These are phyloP conservation scores for Mayetiola destructor DNA, from an alignment of 2,888 invertebrate genomes.

Conservation along the genomic window DNA sequence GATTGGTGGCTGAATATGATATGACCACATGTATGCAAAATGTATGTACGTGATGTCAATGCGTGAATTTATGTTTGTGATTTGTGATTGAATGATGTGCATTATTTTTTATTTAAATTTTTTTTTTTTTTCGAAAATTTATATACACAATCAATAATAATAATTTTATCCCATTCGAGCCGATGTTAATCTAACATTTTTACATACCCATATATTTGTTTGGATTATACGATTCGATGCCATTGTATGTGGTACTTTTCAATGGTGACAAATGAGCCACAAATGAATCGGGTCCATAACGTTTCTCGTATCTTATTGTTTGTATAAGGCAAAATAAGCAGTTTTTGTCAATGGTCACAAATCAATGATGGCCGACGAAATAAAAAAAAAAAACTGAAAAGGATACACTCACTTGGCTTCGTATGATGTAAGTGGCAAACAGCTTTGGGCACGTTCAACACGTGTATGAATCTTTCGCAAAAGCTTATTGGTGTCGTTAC, in stretches of 20 bases:
- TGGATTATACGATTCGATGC: constrained; percentile 4
- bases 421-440: constrained; percentile 34
- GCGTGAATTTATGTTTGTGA: background rate
- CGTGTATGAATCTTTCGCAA: constrained; percentile 60
- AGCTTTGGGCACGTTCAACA: constrained; percentile 51
- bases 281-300: constrained; percentile 14
- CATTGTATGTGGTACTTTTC: background rate
- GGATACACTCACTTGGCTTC: constrained; percentile 26
- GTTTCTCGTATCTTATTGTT: constrained; percentile 14
- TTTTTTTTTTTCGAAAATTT: background rate
- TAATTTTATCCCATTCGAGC: no score
- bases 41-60: background rate
- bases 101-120: background rate
- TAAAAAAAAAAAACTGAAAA: constrained; percentile 20
- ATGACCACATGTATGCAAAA: no score
- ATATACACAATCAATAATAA: no score
- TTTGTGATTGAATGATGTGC: background rate
- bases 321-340: background rate
- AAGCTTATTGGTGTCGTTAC: constrained; percentile 60
- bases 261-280: constrained; percentile 1
- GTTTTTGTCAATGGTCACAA: background rate
- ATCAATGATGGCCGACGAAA: background rate
- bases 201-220: constrained; percentile 6
- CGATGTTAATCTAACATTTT: no score
- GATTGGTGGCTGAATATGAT: no score